Percentiles rank a stretch among this genome's conserved stretches.
Conservation (phyloP, 2,113 vertebrate genomes). For the Scalopus aquaticus region DNA sequence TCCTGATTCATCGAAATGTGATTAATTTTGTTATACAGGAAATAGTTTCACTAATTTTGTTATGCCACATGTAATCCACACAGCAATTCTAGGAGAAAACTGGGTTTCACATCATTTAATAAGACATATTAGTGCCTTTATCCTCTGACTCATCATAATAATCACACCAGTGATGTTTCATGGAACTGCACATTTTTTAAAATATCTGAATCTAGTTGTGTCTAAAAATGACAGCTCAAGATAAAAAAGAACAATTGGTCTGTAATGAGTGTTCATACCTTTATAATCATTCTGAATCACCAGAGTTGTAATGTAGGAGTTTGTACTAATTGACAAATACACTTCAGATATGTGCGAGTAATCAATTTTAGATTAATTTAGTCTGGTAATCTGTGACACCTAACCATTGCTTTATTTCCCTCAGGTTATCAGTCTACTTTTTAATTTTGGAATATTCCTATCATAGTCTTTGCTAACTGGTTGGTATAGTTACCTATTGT, state of each 20-base stretch:
- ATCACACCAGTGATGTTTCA: constrained; percentile 4
- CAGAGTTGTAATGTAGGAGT: not conserved
- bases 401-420: not conserved
- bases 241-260: not conserved
- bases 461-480: not conserved
- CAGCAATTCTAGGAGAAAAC: not conserved
- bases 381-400: not conserved
- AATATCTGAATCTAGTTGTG: not conserved
- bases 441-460: not conserved
- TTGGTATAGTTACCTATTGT: not conserved
- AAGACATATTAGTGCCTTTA: not conserved
- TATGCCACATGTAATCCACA: not conserved
- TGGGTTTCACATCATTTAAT: not conserved
- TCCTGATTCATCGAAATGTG: not conserved
- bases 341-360: not conserved
- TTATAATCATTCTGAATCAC: not conserved
- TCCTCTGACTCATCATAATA: not conserved
- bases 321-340: not conserved
- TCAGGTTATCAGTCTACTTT: not conserved
- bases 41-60: not conserved
- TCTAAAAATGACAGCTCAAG: not conserved
- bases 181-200: not conserved
- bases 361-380: constrained; percentile 1
- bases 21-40: not conserved
- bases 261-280: not conserved